These are phyloP conservation scores for Lasioglossum morio DNA, from an alignment of 2,888 invertebrate species.

Conservation along the genomic window DNA sequence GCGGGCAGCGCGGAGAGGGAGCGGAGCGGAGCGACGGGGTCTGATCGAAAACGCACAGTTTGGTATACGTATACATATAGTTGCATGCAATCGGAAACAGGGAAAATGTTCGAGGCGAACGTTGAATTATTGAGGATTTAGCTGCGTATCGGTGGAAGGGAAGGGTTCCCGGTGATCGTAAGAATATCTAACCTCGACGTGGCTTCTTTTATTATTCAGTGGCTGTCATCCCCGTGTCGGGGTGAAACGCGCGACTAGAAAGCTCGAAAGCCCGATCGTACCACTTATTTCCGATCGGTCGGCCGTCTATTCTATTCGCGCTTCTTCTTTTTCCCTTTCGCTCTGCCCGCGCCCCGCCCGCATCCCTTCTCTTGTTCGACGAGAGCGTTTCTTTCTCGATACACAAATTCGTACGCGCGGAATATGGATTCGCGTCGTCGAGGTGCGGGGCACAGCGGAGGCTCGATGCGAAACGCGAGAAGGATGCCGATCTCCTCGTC, in stretches of 20 bases:
- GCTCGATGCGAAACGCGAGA: not conserved
- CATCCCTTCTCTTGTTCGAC: too few relatives aligned
- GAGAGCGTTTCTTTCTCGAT: conserved; percentile 12
- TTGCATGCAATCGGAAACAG: conserved; percentile 76
- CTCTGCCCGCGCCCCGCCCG: too few relatives aligned
- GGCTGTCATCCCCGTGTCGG: conserved; percentile 78
- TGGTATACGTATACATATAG: conserved; percentile 47
- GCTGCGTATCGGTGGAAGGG: conserved; percentile 76
- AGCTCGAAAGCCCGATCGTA: conserved; percentile 72
- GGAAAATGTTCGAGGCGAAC: conserved; percentile 73
- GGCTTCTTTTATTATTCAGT: conserved; percentile 79
- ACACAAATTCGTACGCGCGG: not conserved
- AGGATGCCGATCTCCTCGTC: not conserved
- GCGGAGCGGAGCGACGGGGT: not conserved
- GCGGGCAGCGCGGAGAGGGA: not conserved
- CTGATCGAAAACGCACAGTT: conserved; percentile 36
- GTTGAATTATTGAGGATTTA: conserved; percentile 79
- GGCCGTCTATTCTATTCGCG: conserved; percentile 51
- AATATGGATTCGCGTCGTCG: not conserved
- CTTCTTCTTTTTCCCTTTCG: conserved; percentile 8
- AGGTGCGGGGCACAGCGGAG: not conserved
- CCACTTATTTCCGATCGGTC: conserved; percentile 70
- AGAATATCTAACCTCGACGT: conserved; percentile 79
- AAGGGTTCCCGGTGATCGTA: conserved; percentile 80
- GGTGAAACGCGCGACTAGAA: conserved; percentile 67